phyloP scores from a whole-genome alignment of 1,140 invertebrate species.

The Drosophila dunni region DNA sequence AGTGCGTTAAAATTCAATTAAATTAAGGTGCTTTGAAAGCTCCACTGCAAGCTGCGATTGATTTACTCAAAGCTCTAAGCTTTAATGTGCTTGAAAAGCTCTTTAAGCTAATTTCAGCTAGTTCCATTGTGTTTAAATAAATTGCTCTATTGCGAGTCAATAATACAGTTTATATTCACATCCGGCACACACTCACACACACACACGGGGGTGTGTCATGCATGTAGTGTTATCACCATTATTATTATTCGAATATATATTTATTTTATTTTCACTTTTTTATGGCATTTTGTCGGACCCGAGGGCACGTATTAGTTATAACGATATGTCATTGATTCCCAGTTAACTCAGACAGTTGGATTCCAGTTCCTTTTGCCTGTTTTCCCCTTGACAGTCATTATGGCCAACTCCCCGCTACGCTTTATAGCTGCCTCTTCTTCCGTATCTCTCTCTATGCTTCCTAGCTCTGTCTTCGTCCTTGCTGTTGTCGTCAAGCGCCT shows the following conservation, averaged over 20 bases:
- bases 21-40: not conserved
- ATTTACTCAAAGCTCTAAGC: slow-evolving; percentile 6
- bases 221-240: slow-evolving; percentile 33
- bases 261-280: slow-evolving; percentile 46
- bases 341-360: slow-evolving; percentile 52
- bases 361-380: too few species aligned
- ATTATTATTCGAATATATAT: slow-evolving; percentile 59
- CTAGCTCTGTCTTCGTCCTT: slow-evolving; percentile 35
- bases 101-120: not conserved
- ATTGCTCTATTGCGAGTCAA: slow-evolving; percentile 36
- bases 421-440: not conserved
- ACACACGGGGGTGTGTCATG: slow-evolving; percentile 5
- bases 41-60: too few species aligned
- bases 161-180: slow-evolving; percentile 32
- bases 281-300: slow-evolving; percentile 56
- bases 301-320: slow-evolving; percentile 75
- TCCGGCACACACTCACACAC: slow-evolving; percentile 9
- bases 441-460: not conserved
- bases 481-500: slow-evolving; percentile 62
- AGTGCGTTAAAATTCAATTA: not conserved
- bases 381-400: slow-evolving; percentile 67
- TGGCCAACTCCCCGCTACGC: slow-evolving; percentile 10
- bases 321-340: slow-evolving; percentile 79
- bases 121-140: slow-evolving; percentile 17
- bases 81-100: slow-evolving; percentile 7